Percentiles rank a stretch among this genome's conserved stretches.
These are phyloP conservation scores for Phrynosoma blainvillii DNA, from an alignment of 2,113 vertebrate genomes.

Conservation along the genomic window DNA sequence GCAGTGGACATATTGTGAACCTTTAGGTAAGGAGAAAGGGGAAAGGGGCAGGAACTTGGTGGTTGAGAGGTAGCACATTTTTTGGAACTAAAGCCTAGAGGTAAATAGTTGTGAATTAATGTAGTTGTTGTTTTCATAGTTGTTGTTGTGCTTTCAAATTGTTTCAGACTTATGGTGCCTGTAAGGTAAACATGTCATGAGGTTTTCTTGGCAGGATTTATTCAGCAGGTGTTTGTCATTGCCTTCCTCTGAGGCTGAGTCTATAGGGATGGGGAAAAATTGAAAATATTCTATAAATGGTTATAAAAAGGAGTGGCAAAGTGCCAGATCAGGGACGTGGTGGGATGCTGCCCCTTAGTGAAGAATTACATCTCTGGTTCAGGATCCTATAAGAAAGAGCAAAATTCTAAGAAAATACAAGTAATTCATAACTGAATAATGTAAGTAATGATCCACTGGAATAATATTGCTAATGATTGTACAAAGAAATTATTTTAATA, in stretches of 20 bases:
- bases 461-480: not conserved
- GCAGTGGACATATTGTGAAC: constrained; percentile 14
- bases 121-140: too few species aligned
- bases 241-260: too few species aligned
- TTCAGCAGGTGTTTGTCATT: too few species aligned
- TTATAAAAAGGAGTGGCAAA: too few species aligned
- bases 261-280: too few species aligned
- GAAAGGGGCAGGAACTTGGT: not conserved
- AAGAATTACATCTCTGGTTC: not conserved
- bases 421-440: not conserved
- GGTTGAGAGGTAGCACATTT: not conserved
- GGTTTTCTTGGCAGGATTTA: too few species aligned
- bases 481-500: not conserved
- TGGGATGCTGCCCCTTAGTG: too few species aligned
- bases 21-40: constrained; percentile 7
- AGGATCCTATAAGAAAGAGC: not conserved
- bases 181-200: too few species aligned
- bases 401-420: not conserved
- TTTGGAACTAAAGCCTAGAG: not conserved
- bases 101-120: not conserved
- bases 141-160: not conserved
- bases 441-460: not conserved
- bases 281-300: too few species aligned
- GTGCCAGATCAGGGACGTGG: too few species aligned
- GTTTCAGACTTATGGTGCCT: too few species aligned